Evolutionary conservation across 2,113 vertebrate genomes (phyloP).

Genomic region (Dicerorhinus sumatrensis): DNA sequence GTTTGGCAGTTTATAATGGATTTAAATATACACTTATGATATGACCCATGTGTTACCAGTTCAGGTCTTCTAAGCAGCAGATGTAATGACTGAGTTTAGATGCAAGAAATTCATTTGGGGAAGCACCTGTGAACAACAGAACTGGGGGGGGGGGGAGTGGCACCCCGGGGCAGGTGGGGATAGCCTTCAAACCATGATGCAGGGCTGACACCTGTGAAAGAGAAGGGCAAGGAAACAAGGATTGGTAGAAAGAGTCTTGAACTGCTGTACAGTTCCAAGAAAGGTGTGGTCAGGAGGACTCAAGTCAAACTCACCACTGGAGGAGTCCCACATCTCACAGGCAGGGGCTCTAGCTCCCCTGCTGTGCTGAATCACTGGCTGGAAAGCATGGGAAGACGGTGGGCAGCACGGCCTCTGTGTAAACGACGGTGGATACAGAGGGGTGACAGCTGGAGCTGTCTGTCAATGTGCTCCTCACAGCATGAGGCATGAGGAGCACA

Average conservation of each 20-base stretch:
- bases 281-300: neutral
- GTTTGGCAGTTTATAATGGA: neutral
- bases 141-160: no score
- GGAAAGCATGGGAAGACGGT: neutral
- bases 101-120: neutral
- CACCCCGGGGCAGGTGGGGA: neutral
- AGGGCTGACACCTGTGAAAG: neutral
- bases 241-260: neutral
- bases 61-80: neutral
- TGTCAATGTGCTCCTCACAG: neutral
- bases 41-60: neutral
- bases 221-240: neutral
- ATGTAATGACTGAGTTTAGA: neutral
- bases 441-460: neutral
- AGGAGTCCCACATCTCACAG: neutral
- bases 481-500: neutral
- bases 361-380: neutral
- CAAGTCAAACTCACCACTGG: neutral
- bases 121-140: neutral
- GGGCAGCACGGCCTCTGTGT: neutral
- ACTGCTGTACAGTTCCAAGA: neutral
- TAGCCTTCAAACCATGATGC: neutral
- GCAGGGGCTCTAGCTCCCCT: fast-evolving
- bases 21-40: neutral
- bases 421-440: neutral